Base-by-base conservation (phyloP, 2,888 invertebrate genomes). In the Coelopa pilipes region DNA sequence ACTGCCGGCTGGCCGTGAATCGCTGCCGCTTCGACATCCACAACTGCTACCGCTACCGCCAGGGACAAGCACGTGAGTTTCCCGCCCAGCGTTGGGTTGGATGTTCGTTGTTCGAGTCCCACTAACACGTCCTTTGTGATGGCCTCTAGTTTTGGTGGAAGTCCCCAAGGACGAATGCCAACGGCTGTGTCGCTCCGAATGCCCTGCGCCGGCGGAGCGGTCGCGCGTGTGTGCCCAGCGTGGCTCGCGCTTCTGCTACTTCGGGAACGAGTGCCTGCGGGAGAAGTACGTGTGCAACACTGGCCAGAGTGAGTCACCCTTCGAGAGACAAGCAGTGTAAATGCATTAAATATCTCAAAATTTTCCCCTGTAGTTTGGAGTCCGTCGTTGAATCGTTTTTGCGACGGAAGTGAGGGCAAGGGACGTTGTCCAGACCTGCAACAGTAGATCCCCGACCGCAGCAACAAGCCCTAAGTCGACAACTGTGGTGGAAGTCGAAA, bases 151-250 rank as follows among this genome's bases (percentile, higher is more conserved):
- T 47, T 3, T 60, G 47, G 49, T 62, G 46, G 60, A 70, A 62
- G 49, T 62, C 11, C 15, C 70, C n/a, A 49, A 70, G n/a, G 70
- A 70, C 49, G 50, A 60, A 50, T 70, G 70, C 50, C 70, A 70
- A 49, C 49, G 50, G 13, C n/a, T 62, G 15, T 70, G 70, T 47
- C 5, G 19, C 24, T 47, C 60, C 21, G 46, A 62, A 24, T 70
- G 70, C 19, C 34, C 34, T 34, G 10, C 24, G n/a, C 50, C 5
- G 1, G 62, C 9, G 34, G n/a, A 24, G 17, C 15, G 15, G 12
- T 19, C 15, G n/a, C 49, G 7, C 4, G 24, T 70, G 4, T 70
- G 70, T 47, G 70, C 49, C 34, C 49, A 15, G 13, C 15, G 45
- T 15, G 62, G 50, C n/a, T 21, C 49, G 13, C 24, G 34, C 7